Base-by-base conservation (phyloP, 2,888 invertebrate genomes). In the Hedychridium roseum region DNA sequence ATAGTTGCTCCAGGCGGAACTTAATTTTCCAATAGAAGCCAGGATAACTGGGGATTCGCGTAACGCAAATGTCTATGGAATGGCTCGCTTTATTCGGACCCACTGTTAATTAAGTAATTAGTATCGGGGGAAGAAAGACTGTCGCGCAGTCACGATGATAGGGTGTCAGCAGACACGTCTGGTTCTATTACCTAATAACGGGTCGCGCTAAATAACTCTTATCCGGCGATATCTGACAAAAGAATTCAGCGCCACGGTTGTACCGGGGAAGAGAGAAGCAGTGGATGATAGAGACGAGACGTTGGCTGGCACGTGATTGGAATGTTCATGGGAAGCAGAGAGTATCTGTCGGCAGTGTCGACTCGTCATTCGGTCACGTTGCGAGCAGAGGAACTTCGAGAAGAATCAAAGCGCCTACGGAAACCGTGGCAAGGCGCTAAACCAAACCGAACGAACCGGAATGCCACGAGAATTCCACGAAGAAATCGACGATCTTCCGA, bases 241-340 rank as follows among this genome's bases (percentile, higher is more conserved):
- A 9, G 23, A 9, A 9, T 9, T 5, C 5, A 23, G 23, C 9
- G 5, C 5, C 23, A 31, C 31, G 30, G 31, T 21, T 31, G 31
- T 15, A 31, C 21, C 18, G 30, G 11, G 26, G 11, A 15, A 28
- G 28, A 37, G 23, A 41, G 16, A 42, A 7, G 26, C 11, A 32
- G 32, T 27, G 36, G 39, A 38, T n/a, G 60, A 72, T 69, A 59
- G 60, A 70, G 64, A 66, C 62, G 55, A 47, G 60, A 63, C 66
- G 64, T 70, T 68, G 70, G 65, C 67, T 68, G 54, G 63, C 64
- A 44, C 74, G 75, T 76, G 75, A 71, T 65, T 60, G 48, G 74
- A 74, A 75, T 73, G 64, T 58, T 37, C 47, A 48, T 36, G 37
- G 49, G 35, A 40, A 45, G 34, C 51, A 43, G 34, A n/a, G 49